Evolutionary conservation across 1,140 invertebrate genomes (phyloP).

Genomic region (Drosophila elegans): DNA sequence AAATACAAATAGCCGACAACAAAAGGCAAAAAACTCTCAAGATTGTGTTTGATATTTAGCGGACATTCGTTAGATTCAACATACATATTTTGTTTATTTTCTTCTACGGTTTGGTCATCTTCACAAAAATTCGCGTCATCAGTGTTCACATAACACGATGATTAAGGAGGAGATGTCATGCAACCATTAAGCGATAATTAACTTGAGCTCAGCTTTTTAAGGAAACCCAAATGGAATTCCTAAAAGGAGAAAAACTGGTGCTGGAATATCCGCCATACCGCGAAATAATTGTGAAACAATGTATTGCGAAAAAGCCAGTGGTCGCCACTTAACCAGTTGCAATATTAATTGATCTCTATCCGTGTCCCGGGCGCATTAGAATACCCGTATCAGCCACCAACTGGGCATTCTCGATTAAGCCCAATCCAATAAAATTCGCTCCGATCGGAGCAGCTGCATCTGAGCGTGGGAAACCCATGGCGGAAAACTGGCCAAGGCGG

Average conservation of each 20-base stretch:
- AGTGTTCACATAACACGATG: conserved; percentile 14
- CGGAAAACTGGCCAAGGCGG: conserved; percentile 44
- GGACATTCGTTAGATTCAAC: conserved; percentile 32
- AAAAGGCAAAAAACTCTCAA: conserved; percentile 45
- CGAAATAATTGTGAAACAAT: conserved; percentile 35
- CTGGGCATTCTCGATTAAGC: conserved; percentile 45
- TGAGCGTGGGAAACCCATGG: conserved; percentile 49
- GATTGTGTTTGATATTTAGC: conserved; percentile 47
- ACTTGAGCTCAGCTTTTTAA: not conserved
- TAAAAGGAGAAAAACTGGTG: not conserved
- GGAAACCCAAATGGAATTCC: conserved; percentile 21
- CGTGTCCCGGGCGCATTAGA: conserved; percentile 54
- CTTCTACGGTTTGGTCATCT: conserved; percentile 3
- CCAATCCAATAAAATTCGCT: conserved; percentile 7
- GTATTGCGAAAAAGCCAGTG: conserved; percentile 15
- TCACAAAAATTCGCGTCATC: conserved; percentile 14
- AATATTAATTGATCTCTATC: conserved; percentile 55
- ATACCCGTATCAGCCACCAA: conserved; percentile 43
- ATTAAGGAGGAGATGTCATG: conserved; percentile 16
- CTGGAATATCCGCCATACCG: conserved; percentile 27
- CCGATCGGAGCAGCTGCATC: conserved; percentile 51
- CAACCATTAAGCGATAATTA: conserved; percentile 4
- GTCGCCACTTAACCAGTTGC: conserved; percentile 31
- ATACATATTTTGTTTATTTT: conserved; percentile 25
- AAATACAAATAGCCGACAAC: conserved; percentile 29